phyloP scores from a whole-genome alignment of 2,797 vertebrate genomes.

The Sciurus vulgaris region DNA sequence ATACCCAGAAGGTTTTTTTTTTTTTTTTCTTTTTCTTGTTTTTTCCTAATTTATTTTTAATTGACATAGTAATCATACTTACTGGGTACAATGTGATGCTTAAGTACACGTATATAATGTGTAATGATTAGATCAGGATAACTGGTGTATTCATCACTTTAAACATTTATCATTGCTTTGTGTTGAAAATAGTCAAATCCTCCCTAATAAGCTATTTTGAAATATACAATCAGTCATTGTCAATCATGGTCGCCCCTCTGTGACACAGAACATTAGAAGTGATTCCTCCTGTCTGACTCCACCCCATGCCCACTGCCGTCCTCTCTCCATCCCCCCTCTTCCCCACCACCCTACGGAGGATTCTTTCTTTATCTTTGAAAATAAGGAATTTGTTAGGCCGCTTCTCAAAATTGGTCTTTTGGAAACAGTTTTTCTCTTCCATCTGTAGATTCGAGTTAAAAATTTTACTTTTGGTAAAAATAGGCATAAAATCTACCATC shows the following conservation, averaged over 20 bases:
- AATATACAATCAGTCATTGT: background rate
- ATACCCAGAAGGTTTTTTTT: background rate
- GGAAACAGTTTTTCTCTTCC: slow-evolving; percentile 16
- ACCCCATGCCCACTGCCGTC: background rate
- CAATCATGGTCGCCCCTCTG: background rate
- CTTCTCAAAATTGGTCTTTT: slow-evolving; percentile 1
- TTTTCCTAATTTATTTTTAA: background rate
- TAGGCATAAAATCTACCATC: background rate
- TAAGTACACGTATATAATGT: background rate
- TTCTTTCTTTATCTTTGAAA: slow-evolving; percentile 41
- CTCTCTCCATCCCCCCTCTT: background rate
- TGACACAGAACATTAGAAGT: background rate
- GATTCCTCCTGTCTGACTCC: background rate
- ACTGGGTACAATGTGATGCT: background rate
- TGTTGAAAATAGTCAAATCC: background rate
- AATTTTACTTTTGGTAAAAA: slow-evolving; percentile 46
- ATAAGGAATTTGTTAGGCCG: background rate
- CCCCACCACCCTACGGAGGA: background rate
- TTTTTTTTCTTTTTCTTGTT: background rate
- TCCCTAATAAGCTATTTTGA: background rate
- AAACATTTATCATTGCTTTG: background rate
- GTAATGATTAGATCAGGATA: background rate
- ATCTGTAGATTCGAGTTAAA: slow-evolving; percentile 20
- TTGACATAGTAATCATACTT: background rate
- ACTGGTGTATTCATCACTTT: background rate